A percentile compares a stretch with the other conserved stretches of the same genome.
Conservation (phyloP, 2,113 vertebrate species). For the Tetrao urogallus region DNA sequence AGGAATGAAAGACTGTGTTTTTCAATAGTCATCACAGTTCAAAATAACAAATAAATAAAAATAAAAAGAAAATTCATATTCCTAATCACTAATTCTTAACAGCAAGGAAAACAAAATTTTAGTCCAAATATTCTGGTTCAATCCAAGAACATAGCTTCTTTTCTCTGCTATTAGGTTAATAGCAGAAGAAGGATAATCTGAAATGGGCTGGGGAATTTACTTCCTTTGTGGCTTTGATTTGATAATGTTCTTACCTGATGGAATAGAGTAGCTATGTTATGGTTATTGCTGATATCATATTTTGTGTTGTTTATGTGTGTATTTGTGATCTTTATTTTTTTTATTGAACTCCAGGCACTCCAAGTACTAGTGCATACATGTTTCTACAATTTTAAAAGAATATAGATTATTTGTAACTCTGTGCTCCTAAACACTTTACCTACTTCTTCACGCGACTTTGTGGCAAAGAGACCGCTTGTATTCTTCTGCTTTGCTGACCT, state of each 20-base stretch:
- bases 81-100: not conserved
- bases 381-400: not conserved
- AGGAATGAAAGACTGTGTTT: not conserved
- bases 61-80: not conserved
- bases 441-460: not conserved
- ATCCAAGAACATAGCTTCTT: not conserved
- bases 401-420: not conserved
- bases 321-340: not conserved
- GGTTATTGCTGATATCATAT: not conserved
- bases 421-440: not conserved
- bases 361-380: not conserved
- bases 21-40: not conserved
- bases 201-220: not conserved
- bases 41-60: not conserved
- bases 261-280: not conserved
- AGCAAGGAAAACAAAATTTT: not conserved
- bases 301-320: fast-evolving
- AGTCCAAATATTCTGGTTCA: not conserved
- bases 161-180: not conserved
- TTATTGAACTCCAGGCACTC: not conserved
- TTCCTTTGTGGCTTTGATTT: not conserved
- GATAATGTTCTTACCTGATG: not conserved
- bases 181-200: not conserved
- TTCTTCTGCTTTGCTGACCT: not conserved
- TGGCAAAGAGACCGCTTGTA: not conserved